A percentile compares a stretch with the other conserved stretches of the same genome.
phyloP scores from a whole-genome alignment of 2,888 invertebrate species.

The Lagria hirta region DNA sequence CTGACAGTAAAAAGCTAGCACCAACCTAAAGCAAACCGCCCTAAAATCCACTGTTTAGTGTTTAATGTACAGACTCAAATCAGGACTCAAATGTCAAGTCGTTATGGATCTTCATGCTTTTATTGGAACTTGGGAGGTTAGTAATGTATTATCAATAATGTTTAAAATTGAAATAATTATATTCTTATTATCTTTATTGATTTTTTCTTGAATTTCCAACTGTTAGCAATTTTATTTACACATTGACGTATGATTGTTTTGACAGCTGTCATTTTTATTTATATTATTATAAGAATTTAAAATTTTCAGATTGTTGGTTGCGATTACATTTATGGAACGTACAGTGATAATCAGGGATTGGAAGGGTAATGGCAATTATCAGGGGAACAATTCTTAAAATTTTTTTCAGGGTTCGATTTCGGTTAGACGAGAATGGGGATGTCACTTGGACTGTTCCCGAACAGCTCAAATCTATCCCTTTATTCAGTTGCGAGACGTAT shows the following conservation, averaged over 20 bases:
- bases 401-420: constrained; percentile 52
- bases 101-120: constrained; percentile 49
- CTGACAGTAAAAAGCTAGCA: too few relatives aligned
- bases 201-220: too few relatives aligned
- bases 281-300: constrained; percentile 14
- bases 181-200: too few relatives aligned
- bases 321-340: constrained; percentile 50
- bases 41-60: too few relatives aligned
- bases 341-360: constrained; percentile 55
- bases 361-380: constrained; percentile 53
- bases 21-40: too few relatives aligned
- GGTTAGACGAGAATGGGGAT: constrained; percentile 64
- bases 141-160: constrained; percentile 28
- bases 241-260: constrained; percentile 25
- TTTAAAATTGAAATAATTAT: too few relatives aligned
- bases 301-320: constrained; percentile 55
- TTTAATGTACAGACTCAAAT: too few relatives aligned
- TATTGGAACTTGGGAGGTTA: constrained; percentile 61
- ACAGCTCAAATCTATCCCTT: constrained; percentile 57
- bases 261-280: constrained; percentile 25
- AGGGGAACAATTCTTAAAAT: neutral
- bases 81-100: constrained; percentile 21
- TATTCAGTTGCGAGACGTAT: constrained; percentile 70
- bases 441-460: constrained; percentile 63
- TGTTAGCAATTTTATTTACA: constrained; percentile 19